A percentile compares a stretch with the other conserved stretches of the same genome.
Evolutionary conservation across 2,888 invertebrate species (phyloP).

Genomic region (Cerastoderma edule): DNA sequence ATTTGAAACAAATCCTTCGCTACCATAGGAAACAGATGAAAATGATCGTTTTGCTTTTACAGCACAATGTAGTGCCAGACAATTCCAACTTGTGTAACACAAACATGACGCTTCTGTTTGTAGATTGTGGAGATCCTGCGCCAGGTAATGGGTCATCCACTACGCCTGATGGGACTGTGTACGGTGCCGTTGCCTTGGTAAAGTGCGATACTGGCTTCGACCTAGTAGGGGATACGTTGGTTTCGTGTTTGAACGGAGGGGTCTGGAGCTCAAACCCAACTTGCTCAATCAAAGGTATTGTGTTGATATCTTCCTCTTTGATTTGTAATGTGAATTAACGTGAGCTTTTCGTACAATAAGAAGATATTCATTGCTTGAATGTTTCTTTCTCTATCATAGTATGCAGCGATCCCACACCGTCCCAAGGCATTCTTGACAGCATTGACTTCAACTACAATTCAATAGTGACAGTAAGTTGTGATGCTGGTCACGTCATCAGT

Average conservation of each 20-base stretch:
- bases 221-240: background rate
- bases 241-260: background rate
- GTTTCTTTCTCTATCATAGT: too few relatives aligned
- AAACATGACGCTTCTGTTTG: too few relatives aligned
- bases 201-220: slow-evolving; percentile 25
- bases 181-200: slow-evolving; percentile 25
- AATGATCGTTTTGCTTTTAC: too few relatives aligned
- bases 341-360: too few relatives aligned
- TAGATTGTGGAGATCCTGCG: slow-evolving; percentile 37
- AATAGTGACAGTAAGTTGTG: slow-evolving; percentile 13
- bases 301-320: background rate
- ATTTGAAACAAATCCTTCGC: too few relatives aligned
- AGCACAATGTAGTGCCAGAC: too few relatives aligned
- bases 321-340: too few relatives aligned
- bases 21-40: too few relatives aligned
- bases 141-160: slow-evolving; percentile 21
- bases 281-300: slow-evolving; percentile 9
- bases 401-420: slow-evolving; percentile 21
- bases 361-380: background rate
- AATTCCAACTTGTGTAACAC: too few relatives aligned
- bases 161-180: slow-evolving; percentile 19
- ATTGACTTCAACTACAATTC: background rate
- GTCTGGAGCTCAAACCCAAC: slow-evolving; percentile 11
- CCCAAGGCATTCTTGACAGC: background rate
- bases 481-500: slow-evolving; percentile 17